These are phyloP conservation scores for Drosophila subsilvestris DNA, from an alignment of 2,888 invertebrate species.

Conservation along the genomic window DNA sequence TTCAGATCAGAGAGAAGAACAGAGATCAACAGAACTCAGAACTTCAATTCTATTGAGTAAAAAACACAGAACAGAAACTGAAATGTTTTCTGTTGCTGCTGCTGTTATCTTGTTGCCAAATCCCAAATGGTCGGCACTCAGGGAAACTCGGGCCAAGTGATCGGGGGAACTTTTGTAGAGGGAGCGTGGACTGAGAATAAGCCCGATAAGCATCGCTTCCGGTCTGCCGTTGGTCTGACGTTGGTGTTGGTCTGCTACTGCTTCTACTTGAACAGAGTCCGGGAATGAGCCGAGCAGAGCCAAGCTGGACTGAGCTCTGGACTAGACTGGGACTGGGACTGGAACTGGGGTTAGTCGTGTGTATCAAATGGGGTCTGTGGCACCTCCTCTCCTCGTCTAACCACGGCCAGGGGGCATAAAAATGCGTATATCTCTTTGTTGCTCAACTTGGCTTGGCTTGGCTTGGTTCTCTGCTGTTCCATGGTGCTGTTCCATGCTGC, in stretches of 20 bases:
- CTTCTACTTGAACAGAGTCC: neutral
- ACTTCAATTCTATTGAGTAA: too few relatives aligned
- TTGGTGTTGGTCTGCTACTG: slow-evolving; percentile 27
- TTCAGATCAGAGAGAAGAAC: too few relatives aligned
- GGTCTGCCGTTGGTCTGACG: slow-evolving; percentile 48
- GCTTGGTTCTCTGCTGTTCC: slow-evolving; percentile 3
- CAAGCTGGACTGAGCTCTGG: slow-evolving; percentile 16
- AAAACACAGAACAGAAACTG: neutral
- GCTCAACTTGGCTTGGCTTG: neutral
- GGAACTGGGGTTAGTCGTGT: slow-evolving; percentile 76
- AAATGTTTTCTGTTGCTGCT: neutral
- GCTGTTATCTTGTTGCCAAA: slow-evolving; percentile 54
- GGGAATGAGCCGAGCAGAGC: slow-evolving; percentile 4
- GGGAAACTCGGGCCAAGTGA: slow-evolving; percentile 8
- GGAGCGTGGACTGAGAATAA: slow-evolving; percentile 31
- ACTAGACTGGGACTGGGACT: slow-evolving; percentile 6
- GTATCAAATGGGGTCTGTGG: slow-evolving; percentile 81
- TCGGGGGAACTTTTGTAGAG: neutral
- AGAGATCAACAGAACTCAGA: neutral
- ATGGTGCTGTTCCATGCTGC: neutral
- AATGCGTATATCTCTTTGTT: slow-evolving; percentile 65
- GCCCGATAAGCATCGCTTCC: slow-evolving; percentile 76
- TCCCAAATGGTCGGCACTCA: slow-evolving; percentile 56
- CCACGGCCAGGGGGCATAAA: slow-evolving; percentile 48
- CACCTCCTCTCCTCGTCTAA: slow-evolving; percentile 60